Evolutionary conservation across 2,797 vertebrate species (phyloP), one percentile per base, ranked within the genome.

Genomic region (Steatocranus sp.): DNA sequence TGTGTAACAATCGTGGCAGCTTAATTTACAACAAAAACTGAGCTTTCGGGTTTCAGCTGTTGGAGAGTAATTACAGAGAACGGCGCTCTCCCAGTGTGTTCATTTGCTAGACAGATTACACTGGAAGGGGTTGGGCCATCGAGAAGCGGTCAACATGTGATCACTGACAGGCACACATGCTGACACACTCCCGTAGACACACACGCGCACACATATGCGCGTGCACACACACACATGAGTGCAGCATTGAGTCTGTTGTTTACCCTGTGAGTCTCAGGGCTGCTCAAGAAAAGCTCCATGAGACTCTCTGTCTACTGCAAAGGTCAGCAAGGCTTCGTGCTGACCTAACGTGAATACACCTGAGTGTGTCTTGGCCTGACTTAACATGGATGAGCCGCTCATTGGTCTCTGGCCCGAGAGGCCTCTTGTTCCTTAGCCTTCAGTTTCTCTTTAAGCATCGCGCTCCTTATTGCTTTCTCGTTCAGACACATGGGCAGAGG

Each of bases 261-360:
- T 92, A 92, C 88, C 79, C 75, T 48, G 54, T 48, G 80, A 83
- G 79, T 89, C 86, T 89, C 80, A 53, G 78, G 79, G 81, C 80
- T 83, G 85, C 86, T 90, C 66, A 56, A 80, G 88, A 68, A 86
- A 88, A 91, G 86, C 92, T 92, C 78, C 75, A 78, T 73, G 86
- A 92, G 91, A 90, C 89, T 85, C 77, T 82, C 81, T 75, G 86
- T 93, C 92, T 89, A 80, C 90, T 83, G 89, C 81, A 95, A 95
- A 95, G 94, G 93, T 96, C 94, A 94, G 83, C 27, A 3, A 87
- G 86, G 85, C 90, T 91, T 89, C 76, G 41, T 87, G 68, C 86
- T 88, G 88, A 94, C 91, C 92, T 91, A 86, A 93, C 80, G 83
- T 73, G 86, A 91, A 94, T 93, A 83, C 91, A 94, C 90, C 89